Base-by-base conservation (phyloP, 2,113 vertebrate species). In the Ochotona curzoniae region DNA sequence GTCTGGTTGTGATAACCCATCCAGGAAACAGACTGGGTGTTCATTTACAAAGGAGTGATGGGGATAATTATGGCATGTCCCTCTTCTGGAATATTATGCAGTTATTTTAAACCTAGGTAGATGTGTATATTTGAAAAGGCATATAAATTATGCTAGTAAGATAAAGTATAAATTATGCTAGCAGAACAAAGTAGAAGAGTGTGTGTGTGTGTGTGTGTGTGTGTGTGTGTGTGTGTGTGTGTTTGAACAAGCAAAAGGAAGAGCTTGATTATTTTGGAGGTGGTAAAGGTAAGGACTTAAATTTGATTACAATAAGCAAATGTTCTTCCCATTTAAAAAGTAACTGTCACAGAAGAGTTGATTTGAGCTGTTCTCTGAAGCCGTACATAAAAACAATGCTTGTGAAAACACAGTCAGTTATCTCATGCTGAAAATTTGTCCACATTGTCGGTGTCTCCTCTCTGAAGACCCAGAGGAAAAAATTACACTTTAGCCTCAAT, bases 71-170 rank as follows among this genome's bases (percentile, higher is more conserved):
- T 61, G 25, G 1, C 69, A 15, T 69, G 66, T 60, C 10, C 11
- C 28, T 83, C 54, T 79, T 95, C 61, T 71, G 57, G 28, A 71
- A 47, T 66, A 17, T 9, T 63, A 35, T 80, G 76, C 9, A 83
- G n/a, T 83, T 89, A 38, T 30, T 89, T 91, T 47, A 30, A 94
- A 81, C 70, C 67, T 63, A 83, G 10, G 21, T 71, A 66, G 25
- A 81, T 73, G 26, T 0, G 64, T 47, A 87, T 1, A 74, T 87
- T 61, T 91, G 67, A n/a, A 84, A 74, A 89, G 35, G n/a, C n/a
- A 28, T 60, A 26, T 78, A 54, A 54, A 83, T 63, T 54, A 30
- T 57, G 49, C 49, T 32, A 10, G 2, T 35, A 90, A 54, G 32
- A 93, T 12, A 44, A 83, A 80, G 35, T 81, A 8, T n/a, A n/a